Conservation (phyloP, 2,797 vertebrate species). For the Coregonus sp. region DNA sequence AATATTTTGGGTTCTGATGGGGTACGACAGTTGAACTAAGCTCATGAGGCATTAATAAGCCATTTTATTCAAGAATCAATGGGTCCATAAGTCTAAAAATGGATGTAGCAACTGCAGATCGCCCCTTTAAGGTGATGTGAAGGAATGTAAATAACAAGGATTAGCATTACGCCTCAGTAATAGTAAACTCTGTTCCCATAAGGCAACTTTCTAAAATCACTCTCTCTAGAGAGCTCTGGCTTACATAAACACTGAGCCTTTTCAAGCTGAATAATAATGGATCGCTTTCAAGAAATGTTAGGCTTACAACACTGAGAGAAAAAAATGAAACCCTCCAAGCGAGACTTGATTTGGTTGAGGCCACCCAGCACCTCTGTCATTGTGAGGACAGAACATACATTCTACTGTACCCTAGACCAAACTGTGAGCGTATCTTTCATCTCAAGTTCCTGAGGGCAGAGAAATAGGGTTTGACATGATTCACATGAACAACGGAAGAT, state of each 20-base stretch:
- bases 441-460: neutral
- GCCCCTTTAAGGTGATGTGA: neutral
- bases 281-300: conserved; percentile 23
- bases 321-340: conserved; percentile 13
- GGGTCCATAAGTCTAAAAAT: too few species aligned
- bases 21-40: too few species aligned
- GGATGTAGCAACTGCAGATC: too few species aligned
- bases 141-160: neutral
- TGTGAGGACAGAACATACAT: neutral
- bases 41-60: too few species aligned
- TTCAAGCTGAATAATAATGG: conserved; percentile 27
- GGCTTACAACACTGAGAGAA: conserved; percentile 17
- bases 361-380: conserved; percentile 11
- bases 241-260: conserved; percentile 13
- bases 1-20: too few species aligned
- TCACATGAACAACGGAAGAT: neutral
- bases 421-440: neutral
- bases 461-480: neutral
- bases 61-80: too few species aligned
- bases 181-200: neutral
- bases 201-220: neutral
- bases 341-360: conserved; percentile 20
- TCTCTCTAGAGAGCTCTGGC: conserved; percentile 1
- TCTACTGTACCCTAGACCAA: neutral
- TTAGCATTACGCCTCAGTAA: neutral